Percentiles rank a stretch among this genome's conserved stretches.
Conservation (phyloP, 1,140 invertebrate species). For the Gryon sp. region DNA sequence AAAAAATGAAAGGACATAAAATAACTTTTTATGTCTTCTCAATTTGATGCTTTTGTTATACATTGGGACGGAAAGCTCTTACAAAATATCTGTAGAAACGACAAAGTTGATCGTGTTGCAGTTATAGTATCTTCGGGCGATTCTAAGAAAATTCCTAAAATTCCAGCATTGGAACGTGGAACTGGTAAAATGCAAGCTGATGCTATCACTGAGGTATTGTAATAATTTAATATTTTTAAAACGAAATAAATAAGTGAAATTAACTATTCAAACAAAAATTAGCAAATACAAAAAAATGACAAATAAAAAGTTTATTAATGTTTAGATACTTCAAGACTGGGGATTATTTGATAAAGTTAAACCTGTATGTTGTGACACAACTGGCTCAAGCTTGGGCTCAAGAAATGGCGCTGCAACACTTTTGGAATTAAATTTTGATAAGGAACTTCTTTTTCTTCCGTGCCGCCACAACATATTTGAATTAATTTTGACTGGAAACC, state of each 20-base stretch:
- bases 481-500: conserved; percentile 8
- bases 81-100: too few relatives aligned
- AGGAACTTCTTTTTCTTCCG: conserved; percentile 8
- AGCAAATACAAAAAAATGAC: too few relatives aligned
- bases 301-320: too few relatives aligned
- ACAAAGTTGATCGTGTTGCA: neutral
- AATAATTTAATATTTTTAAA: too few relatives aligned
- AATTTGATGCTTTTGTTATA: neutral
- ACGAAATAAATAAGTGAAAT: too few relatives aligned
- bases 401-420: conserved; percentile 4
- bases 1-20: neutral
- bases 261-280: too few relatives aligned
- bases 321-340: conserved; percentile 16
- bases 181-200: neutral
- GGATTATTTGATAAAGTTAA: conserved; percentile 4
- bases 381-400: conserved; percentile 6
- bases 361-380: conserved; percentile 21
- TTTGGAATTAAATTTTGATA: conserved; percentile 2
- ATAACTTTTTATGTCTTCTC: neutral
- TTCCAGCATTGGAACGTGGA: neutral
- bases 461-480: conserved; percentile 29
- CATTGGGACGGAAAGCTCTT: conserved; percentile 4
- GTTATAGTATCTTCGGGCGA: neutral
- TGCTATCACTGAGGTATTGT: neutral
- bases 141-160: neutral